Conservation (phyloP, 64 coral and sea anemone genomes). For the Montipora cactus region DNA sequence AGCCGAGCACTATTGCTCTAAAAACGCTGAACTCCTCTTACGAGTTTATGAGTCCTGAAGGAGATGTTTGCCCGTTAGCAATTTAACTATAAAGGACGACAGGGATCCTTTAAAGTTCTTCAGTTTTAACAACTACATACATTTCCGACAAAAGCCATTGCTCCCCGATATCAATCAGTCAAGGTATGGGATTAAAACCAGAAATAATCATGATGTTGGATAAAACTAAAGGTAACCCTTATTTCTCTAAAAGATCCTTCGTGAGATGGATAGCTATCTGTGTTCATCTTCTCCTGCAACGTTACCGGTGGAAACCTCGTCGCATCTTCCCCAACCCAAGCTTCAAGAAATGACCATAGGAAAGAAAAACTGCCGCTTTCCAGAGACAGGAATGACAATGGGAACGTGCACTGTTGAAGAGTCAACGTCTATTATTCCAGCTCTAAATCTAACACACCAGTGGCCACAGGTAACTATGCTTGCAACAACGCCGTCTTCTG, state of each 20-base stretch:
- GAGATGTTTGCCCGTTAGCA: neutral
- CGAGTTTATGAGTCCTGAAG: neutral
- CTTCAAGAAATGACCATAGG: neutral
- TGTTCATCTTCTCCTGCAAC: conserved; percentile 10
- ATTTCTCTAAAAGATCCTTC: neutral
- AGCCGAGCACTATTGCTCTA: too few relatives aligned
- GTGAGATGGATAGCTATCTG: conserved; percentile 53
- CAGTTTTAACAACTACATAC: neutral
- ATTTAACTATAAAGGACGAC: neutral
- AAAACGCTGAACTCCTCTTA: neutral
- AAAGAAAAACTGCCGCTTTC: conserved; percentile 39
- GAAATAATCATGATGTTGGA: neutral
- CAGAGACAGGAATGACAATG: neutral
- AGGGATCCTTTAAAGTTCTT: neutral
- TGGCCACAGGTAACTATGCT: conserved; percentile 32
- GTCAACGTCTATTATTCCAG: neutral
- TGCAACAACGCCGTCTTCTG: neutral
- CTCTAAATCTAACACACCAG: neutral
- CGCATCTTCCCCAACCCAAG: conserved; percentile 18
- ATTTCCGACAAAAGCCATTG: neutral
- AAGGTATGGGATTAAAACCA: neutral
- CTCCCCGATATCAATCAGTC: neutral
- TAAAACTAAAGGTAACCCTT: neutral
- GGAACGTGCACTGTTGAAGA: neutral
- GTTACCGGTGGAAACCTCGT: neutral